Base-by-base conservation (phyloP, 1,140 invertebrate species). In the Diabrotica undecimpunctata region DNA sequence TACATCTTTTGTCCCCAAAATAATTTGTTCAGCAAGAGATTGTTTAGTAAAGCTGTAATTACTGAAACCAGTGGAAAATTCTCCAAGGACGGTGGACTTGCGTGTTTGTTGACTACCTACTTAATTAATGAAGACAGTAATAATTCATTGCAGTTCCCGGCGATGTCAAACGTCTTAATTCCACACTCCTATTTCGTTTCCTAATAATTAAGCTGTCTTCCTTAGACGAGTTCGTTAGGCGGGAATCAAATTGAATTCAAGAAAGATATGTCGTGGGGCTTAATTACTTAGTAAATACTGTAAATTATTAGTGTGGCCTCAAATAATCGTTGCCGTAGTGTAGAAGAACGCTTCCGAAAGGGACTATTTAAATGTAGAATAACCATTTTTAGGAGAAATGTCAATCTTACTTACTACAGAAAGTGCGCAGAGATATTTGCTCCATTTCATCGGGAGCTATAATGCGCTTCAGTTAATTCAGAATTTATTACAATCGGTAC, bases 111-210 rank as follows among this genome's bases (percentile, higher is more conserved):
- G 8, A 46, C 68, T 65, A 64, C 65, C 64, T 72, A 67, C 73
- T 74, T 72, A 74, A 74, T 74, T 74, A 73, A 73, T 73, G 71
- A 73, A 70, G 70, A 66, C 66, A 62, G 71, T 70, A 74, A 73
- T 74, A 74, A 74, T 73, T 74, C 71, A 73, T 73, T 72, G 71
- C 67, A 72, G 71, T 73, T 62, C 73, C 69, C 66, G 67, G 63
- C 59, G 65, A 74, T 72, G 73, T 74, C 71, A 73, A 74, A 74
- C 66, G 71, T 74, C 73, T 74, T 74, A 73, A 74, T 74, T 73
- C 67, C 67, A 63, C 65, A 66, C 61, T 68, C 66, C 70, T 66
- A 69, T 71, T 71, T 68, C 70, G 66, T 70, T 73, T 35, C 35
- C 56, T 11, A 60, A 65, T 65, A 59, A 60, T 65, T 60, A 56